Percentiles rank a stretch among this genome's conserved stretches.
Conservation (phyloP, 2,888 invertebrate species). For the Eurytoma adleriae region DNA sequence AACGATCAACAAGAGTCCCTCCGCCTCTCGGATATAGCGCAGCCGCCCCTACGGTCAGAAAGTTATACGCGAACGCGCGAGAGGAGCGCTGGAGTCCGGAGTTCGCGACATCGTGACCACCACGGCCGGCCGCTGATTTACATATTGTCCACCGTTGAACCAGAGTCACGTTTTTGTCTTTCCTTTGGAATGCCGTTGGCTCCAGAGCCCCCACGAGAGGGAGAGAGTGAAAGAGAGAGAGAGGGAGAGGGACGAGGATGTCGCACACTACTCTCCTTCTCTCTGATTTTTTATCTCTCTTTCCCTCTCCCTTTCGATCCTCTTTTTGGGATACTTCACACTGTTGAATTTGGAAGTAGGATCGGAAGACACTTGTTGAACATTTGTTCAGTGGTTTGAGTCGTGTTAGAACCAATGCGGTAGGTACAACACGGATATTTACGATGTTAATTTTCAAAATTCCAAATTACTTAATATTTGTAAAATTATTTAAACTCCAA, state of each 20-base stretch:
- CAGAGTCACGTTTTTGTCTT: constrained; percentile 73
- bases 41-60: constrained; percentile 3
- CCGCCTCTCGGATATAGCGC: constrained; percentile 4
- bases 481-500: too few relatives aligned
- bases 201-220: constrained; percentile 52
- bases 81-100: constrained; percentile 60
- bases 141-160: constrained; percentile 74
- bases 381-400: not conserved
- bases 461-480: too few relatives aligned
- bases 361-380: not conserved
- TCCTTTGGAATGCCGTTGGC: constrained; percentile 72
- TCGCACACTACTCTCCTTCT: constrained; percentile 48
- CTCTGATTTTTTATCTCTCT: not conserved
- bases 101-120: constrained; percentile 76
- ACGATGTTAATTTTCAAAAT: too few relatives aligned
- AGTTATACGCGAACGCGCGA: constrained; percentile 10
- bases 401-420: too few relatives aligned
- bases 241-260: constrained; percentile 35
- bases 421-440: too few relatives aligned
- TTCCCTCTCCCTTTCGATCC: not conserved
- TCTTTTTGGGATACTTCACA: constrained; percentile 23
- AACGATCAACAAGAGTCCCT: constrained; percentile 25
- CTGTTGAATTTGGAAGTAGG: constrained; percentile 13
- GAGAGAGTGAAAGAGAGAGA: constrained; percentile 49
- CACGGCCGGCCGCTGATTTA: constrained; percentile 74